phyloP scores from a whole-genome alignment of 2,888 invertebrate genomes.

The Euproctis similis region DNA sequence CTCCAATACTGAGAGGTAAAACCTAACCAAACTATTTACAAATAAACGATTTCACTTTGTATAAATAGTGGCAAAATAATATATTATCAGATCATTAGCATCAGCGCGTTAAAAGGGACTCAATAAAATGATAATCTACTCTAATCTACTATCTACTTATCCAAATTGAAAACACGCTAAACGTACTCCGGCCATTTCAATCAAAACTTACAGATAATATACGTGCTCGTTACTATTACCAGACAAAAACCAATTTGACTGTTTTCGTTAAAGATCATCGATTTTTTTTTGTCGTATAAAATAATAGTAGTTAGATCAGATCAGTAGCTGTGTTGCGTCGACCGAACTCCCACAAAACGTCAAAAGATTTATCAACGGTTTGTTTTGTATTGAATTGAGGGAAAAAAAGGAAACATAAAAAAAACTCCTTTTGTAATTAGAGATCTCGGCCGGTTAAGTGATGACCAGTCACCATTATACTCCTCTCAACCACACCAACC shows the following conservation, averaged over 20 bases:
- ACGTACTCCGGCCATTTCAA: slow-evolving; percentile 41
- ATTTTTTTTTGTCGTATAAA: slow-evolving; percentile 50
- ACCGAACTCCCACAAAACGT: slow-evolving; percentile 60
- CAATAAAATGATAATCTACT: slow-evolving; percentile 19
- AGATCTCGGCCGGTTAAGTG: slow-evolving; percentile 56
- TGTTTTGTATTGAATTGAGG: slow-evolving; percentile 60
- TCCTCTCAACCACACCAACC: slow-evolving; percentile 49
- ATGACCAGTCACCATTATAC: slow-evolving; percentile 62
- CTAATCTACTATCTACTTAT: slow-evolving; percentile 31
- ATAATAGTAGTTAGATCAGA: slow-evolving; percentile 47
- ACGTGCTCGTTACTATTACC: slow-evolving; percentile 44
- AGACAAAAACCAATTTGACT: slow-evolving; percentile 57
- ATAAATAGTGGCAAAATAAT: slow-evolving; percentile 8
- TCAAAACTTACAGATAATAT: slow-evolving; percentile 36
- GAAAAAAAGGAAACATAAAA: too few relatives aligned
- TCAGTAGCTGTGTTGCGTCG: slow-evolving; percentile 45
- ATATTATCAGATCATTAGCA: slow-evolving; percentile 20
- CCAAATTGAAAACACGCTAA: slow-evolving; percentile 36
- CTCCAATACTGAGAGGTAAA: slow-evolving; percentile 6
- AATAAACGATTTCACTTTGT: neutral
- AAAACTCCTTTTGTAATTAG: slow-evolving; percentile 58
- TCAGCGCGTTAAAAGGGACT: slow-evolving; percentile 6
- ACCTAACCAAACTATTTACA: neutral
- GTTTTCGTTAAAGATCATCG: slow-evolving; percentile 58
- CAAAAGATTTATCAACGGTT: slow-evolving; percentile 65